phyloP scores from a whole-genome alignment of 2,797 vertebrate genomes.

The Falco biarmicus region DNA sequence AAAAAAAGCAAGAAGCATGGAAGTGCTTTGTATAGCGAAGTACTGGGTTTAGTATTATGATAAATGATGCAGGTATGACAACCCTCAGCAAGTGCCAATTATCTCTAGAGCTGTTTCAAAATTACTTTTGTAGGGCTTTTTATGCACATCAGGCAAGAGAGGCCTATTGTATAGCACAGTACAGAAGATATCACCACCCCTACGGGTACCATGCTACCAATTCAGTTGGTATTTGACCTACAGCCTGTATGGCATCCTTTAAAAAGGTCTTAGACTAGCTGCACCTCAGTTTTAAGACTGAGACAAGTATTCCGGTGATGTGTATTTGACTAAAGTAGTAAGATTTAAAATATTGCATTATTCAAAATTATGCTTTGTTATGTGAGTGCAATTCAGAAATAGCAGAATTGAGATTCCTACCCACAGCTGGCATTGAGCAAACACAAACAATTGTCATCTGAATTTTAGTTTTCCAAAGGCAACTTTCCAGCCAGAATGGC shows the following conservation, averaged over 20 bases:
- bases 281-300: background rate
- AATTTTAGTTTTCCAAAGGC: background rate
- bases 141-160: background rate
- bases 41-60: background rate
- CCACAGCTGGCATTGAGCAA: background rate
- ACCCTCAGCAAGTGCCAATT: background rate
- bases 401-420: background rate
- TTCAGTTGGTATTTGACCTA: background rate
- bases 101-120: background rate
- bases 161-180: background rate
- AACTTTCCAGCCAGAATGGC: background rate
- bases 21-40: background rate
- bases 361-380: background rate
- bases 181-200: background rate
- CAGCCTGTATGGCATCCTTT: accelerated
- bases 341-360: background rate
- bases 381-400: background rate
- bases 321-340: background rate
- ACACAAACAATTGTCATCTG: background rate
- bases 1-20: background rate
- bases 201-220: background rate
- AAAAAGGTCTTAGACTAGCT: background rate
- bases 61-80: background rate
- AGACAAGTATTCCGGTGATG: background rate
- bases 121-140: background rate